A percentile compares a stretch with the other conserved stretches of the same genome.
Conservation (phyloP, 2,797 vertebrate genomes). For the Apogon hyalosoma region DNA sequence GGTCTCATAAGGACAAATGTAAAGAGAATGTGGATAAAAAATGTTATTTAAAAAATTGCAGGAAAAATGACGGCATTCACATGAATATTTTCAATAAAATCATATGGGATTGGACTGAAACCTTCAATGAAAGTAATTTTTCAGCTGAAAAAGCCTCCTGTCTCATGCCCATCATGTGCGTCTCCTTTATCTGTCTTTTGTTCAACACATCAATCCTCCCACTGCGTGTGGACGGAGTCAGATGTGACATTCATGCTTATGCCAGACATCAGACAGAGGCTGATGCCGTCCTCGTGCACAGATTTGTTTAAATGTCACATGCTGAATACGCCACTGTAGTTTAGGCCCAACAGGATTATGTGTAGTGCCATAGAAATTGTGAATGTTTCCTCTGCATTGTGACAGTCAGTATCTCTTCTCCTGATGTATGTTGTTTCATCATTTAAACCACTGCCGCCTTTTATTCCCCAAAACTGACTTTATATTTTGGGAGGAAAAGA, state of each 20-base stretch:
- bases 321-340: constrained; percentile 34
- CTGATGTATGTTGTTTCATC: constrained; percentile 5
- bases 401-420: constrained; percentile 15
- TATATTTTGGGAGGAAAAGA: constrained; percentile 31
- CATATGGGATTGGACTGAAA: neutral
- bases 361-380: constrained; percentile 15
- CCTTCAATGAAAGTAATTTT: neutral
- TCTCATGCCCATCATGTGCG: constrained; percentile 5
- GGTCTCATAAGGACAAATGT: neutral
- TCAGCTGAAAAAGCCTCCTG: neutral
- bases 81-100: neutral
- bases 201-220: constrained; percentile 3
- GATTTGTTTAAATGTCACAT: constrained; percentile 63
- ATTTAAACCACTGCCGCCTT: neutral
- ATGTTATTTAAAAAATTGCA: neutral
- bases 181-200: constrained; percentile 22
- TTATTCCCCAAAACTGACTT: constrained; percentile 3
- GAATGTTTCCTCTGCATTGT: constrained; percentile 21
- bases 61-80: neutral
- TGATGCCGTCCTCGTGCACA: constrained; percentile 28
- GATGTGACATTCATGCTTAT: constrained; percentile 45
- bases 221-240: constrained; percentile 12
- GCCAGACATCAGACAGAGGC: constrained; percentile 38
- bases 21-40: neutral
- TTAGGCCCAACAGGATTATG: constrained; percentile 52